A percentile compares a stretch with the other conserved stretches of the same genome.
Evolutionary conservation across 2,797 vertebrate species (phyloP).

Genomic region (Falco cherrug): DNA sequence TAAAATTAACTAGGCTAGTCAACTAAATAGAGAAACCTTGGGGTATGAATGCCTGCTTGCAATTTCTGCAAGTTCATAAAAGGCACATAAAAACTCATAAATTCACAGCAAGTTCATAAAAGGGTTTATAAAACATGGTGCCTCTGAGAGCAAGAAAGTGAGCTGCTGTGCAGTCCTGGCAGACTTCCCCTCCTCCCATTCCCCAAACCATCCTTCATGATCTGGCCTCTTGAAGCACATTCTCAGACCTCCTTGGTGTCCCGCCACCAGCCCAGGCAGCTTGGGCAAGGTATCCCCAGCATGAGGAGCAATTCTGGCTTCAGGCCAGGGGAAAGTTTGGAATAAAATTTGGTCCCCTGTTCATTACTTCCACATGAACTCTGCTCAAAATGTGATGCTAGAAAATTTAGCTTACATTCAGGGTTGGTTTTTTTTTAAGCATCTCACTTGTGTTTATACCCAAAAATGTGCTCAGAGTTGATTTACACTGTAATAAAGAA

Average conservation of each 20-base stretch:
- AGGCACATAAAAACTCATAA: background rate
- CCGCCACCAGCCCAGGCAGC: background rate
- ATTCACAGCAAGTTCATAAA: background rate
- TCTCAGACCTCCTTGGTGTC: background rate
- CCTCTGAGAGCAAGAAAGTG: background rate
- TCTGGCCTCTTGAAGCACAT: background rate
- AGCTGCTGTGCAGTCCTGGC: background rate
- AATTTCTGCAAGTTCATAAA: background rate
- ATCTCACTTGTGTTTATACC: background rate
- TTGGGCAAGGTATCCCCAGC: background rate
- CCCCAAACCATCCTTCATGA: background rate
- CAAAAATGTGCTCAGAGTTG: background rate
- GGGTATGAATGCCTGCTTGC: background rate
- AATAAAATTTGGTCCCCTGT: background rate
- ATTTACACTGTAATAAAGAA: background rate
- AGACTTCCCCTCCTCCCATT: background rate
- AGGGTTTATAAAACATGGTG: background rate
- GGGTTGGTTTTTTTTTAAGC: rapidly evolving
- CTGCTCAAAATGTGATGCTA: background rate
- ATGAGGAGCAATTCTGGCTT: rapidly evolving
- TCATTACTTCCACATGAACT: rapidly evolving
- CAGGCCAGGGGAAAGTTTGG: background rate
- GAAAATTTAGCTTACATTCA: background rate
- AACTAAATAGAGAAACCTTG: background rate
- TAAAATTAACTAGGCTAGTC: background rate